Base-by-base conservation (phyloP, 2,113 vertebrate genomes). In the Oryctolagus cuniculus region DNA sequence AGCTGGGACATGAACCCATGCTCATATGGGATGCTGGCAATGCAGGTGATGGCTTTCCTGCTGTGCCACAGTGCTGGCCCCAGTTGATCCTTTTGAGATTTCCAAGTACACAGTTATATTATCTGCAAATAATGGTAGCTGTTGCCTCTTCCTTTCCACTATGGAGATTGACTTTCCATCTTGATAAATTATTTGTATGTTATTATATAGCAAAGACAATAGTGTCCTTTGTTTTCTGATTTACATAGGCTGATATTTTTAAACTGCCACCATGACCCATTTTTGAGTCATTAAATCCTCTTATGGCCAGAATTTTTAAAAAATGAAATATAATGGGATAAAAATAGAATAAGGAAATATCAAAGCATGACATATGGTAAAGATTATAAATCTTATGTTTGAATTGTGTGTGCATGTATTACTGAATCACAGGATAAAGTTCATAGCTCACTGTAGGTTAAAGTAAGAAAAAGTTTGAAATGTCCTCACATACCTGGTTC, bases 191-290 rank as follows among this genome's bases (percentile, higher is more conserved):
- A 72, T 81, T 75, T 70, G 10, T 75, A 22, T 91, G 49, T 21
- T 67, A 25, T 86, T 88, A 78, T 29, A 73, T 13, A 95, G 38
- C 21, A 94, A 90, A 82, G 44, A 67, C 17, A 93, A 34, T 49
- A 19, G 9, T 91, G 64, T 80, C 38, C 74, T 87, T 93, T 94
- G 64, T 58, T 95, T 96, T 58, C 34, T 82, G 36, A 82, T 69
- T 94, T 24, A 82, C 6, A 29, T 63, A 27, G n/a, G 11, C 81
- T 85, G 89, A 77, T 78, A 64, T 61, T 87, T 96, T 95, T 55
- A 75, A 93, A 87, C 61, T 67, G 7, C 21, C 55, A 19, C 85
- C n/a, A 92, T 2, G 15, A 51, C 11, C 21, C 66, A 67, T 70
- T 87, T 55, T 10, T 84, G 84, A 72, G 21, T 38, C 29, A 63